Evolutionary conservation across 2,113 vertebrate species (phyloP), one percentile per base, ranked within the genome.

Genomic region (Macquaria ambigua): DNA sequence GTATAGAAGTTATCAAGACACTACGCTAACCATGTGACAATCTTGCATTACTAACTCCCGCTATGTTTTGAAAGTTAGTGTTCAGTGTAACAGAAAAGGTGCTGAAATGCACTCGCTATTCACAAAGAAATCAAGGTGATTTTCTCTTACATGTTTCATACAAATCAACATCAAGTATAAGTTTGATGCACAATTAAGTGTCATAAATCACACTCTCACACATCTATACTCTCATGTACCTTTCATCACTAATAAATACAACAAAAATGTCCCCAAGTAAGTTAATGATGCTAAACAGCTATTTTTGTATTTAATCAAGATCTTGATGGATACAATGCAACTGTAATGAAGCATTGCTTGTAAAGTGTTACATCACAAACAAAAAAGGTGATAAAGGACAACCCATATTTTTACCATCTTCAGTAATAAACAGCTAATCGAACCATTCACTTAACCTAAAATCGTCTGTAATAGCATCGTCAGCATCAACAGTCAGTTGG

Each of bases 1-100:
- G 74, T 93, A 87, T 82, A 82, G 79, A 87, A 64, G 64, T 81
- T 84, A 64, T 79, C 80, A 90, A 91, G 88, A 89, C 77, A 86
- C 81, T 85, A 89, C 39, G 23, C 73, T 87, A 88, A 83, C 81
- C 67, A 66, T 31, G 12, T 85, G 81, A 84, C 59, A 79, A 71
- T 81, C 76, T 87, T 78, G 28, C 74, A 39, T 78, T 64, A 64
- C 68, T 70, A 74, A 81, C 63, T 77, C 67, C 69, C 34, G 41
- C 67, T 55, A 31, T 74, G 25, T 52, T 81, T 69, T 77, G 0
- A 66, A 78, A 43, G 41, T 50, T 31, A 31, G 82, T 78, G 79
- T 56, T 86, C 62, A 48, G 74, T 74, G 72, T 70, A 83, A 90
- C 73, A 55, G n/a, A 84, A 41, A 14, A 81, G 12, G 72, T 78